phyloP scores from a whole-genome alignment of 2,888 invertebrate species.

The Xylota sylvarum region DNA sequence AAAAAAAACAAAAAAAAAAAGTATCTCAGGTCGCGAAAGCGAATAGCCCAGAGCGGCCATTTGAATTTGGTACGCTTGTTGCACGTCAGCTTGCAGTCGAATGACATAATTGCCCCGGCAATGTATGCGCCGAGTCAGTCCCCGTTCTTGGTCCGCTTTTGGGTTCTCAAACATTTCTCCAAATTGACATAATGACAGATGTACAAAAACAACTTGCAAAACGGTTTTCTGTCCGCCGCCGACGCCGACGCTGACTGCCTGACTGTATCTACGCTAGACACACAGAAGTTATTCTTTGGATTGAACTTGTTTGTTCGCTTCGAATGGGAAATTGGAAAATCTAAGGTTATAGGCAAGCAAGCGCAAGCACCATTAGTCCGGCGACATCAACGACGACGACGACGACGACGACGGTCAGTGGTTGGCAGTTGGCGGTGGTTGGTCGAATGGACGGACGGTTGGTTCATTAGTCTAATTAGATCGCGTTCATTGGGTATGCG shows the following conservation, averaged over 20 bases:
- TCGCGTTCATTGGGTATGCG: conserved; percentile 74
- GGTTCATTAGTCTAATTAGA: conserved; percentile 78
- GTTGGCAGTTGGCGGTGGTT: conserved; percentile 54
- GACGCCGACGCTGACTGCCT: background rate
- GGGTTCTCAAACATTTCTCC: conserved; percentile 79
- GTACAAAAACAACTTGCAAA: conserved; percentile 77
- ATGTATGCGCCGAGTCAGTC: conserved; percentile 17
- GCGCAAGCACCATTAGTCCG: conserved; percentile 71
- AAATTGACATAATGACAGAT: conserved; percentile 81
- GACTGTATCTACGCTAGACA: conserved; percentile 38
- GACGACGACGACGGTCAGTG: conserved; percentile 39
- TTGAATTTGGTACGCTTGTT: conserved; percentile 79
- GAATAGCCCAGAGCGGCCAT: conserved; percentile 75
- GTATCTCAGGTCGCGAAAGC: conserved; percentile 14
- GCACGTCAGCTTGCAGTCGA: conserved; percentile 79
- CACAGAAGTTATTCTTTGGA: conserved; percentile 66
- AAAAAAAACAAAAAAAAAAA: conserved; percentile 9
- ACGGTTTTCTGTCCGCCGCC: conserved; percentile 70
- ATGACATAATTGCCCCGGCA: conserved; percentile 81
- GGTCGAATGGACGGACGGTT: conserved; percentile 72
- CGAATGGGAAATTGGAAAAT: conserved; percentile 73
- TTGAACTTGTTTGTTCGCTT: conserved; percentile 54
- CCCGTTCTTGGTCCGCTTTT: conserved; percentile 71
- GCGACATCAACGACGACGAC: conserved; percentile 47
- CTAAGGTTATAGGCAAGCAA: conserved; percentile 63